Conservation (phyloP, 2,797 vertebrate species). For the Manis crassicaudata region DNA sequence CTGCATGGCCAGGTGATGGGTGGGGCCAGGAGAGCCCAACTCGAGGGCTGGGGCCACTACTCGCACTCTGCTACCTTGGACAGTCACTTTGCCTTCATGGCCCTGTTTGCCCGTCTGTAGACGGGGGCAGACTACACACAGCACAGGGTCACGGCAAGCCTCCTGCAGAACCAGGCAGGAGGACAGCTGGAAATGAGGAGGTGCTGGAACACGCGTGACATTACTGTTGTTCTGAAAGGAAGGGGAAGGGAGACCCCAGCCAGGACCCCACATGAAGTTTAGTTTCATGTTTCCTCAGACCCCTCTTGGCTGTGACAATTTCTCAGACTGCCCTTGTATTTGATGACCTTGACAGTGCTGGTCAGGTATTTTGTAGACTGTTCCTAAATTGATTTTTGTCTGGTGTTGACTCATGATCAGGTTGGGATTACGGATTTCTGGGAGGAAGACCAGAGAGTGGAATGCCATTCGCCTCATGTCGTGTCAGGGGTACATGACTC, state of each 20-base stretch:
- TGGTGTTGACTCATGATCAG: neutral
- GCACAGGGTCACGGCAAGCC: neutral
- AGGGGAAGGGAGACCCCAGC: neutral
- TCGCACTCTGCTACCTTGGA: too few species aligned
- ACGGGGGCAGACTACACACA: fast-evolving
- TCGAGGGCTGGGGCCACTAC: neutral
- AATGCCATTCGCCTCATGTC: neutral
- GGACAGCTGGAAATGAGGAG: neutral
- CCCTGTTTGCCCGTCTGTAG: neutral
- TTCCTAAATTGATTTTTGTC: neutral
- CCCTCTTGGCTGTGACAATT: neutral
- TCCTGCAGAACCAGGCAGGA: neutral
- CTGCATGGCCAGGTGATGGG: neutral
- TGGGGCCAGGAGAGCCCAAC: neutral
- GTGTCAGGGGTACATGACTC: neutral
- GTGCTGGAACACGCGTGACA: neutral
- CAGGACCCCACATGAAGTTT: neutral
- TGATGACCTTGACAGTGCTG: neutral
- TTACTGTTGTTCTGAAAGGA: neutral
- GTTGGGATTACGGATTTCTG: neutral
- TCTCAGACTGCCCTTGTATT: neutral
- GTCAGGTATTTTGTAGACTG: neutral
- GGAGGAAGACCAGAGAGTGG: neutral
- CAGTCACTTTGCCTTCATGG: neutral
- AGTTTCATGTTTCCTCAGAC: neutral